Evolutionary conservation across 2,113 vertebrate species (phyloP).

Genomic region (Tupaia chinensis): DNA sequence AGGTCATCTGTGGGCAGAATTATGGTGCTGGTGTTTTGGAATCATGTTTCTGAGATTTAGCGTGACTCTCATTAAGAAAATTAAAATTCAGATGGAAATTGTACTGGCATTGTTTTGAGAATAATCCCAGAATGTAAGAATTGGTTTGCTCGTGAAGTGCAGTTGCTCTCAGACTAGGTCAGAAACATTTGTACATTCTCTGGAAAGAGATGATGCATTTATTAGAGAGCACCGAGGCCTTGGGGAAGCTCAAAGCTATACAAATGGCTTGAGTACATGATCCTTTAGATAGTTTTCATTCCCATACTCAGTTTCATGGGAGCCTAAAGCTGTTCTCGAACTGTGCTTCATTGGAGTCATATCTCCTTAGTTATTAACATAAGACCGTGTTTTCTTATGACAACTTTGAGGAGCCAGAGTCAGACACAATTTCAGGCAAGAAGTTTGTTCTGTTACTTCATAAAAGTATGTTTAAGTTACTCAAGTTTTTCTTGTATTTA

Average conservation of each 20-base stretch:
- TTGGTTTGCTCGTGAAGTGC: neutral
- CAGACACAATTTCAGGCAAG: neutral
- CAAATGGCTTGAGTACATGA: neutral
- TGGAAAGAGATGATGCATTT: neutral
- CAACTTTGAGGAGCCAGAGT: neutral
- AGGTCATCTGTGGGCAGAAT: neutral
- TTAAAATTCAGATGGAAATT: neutral
- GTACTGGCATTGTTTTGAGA: neutral
- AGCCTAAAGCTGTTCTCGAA: neutral
- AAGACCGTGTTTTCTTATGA: neutral
- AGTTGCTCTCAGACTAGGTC: neutral
- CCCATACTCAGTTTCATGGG: neutral
- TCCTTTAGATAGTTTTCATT: neutral
- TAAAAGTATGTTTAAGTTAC: neutral
- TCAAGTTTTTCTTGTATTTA: neutral
- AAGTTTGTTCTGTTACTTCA: neutral
- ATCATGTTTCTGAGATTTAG: neutral
- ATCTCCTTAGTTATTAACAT: neutral
- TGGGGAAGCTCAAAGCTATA: neutral
- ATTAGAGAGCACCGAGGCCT: neutral
- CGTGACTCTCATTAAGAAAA: neutral
- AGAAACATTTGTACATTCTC: rapidly evolving
- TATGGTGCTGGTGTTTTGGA: neutral
- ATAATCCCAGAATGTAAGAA: neutral
- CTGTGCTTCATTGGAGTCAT: neutral